Base-by-base conservation (phyloP, 2,113 vertebrate species). In the Fulica atra region DNA sequence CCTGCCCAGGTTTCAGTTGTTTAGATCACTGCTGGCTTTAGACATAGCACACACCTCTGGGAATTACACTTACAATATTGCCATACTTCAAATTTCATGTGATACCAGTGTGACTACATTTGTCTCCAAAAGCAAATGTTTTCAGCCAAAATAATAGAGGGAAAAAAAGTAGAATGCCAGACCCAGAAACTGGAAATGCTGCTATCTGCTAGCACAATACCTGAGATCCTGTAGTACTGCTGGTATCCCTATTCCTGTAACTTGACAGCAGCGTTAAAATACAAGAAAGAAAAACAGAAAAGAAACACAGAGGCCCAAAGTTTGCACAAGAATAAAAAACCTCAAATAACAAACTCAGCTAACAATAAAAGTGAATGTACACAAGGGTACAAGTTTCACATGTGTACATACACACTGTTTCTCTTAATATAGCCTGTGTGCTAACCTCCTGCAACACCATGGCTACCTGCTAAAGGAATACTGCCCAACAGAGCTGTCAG, bases 41-140 rank as follows among this genome's bases (percentile, higher is more conserved):
- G 83, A 81, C 46, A 76, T 1, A 79, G 80, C 42, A 66, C 64
- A 66, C 51, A 54, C 78, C 65, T 88, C 77, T 88, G 94, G 93
- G 96, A 96, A 88, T 95, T 88, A 72, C 72, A 42, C 46, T 70
- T 92, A 88, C 61, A 90, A 88, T 87, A 94, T 36, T 85, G 51
- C 57, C 40, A 25, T 60, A 33, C 63, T 95, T 86, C 89, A 96
- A 80, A 86, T 90, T 96, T 85, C 56, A 86, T 94, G 81, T 69
- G 87, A 88, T 83, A 87, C 40, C 71, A 70, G 46, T 1, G 1
- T 78, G 84, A 95, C 78, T 82, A 61, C 6, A 4, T 74, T 88
- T 76, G 50, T 69, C 73, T 88, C 77, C 88, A 96, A 90, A 94
- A 94, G 69, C 38, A 86, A 92, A 71, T 61, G 50, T 71, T 91